phyloP scores from a whole-genome alignment of 2,797 vertebrate species.

The Pygocentrus nattereri region DNA sequence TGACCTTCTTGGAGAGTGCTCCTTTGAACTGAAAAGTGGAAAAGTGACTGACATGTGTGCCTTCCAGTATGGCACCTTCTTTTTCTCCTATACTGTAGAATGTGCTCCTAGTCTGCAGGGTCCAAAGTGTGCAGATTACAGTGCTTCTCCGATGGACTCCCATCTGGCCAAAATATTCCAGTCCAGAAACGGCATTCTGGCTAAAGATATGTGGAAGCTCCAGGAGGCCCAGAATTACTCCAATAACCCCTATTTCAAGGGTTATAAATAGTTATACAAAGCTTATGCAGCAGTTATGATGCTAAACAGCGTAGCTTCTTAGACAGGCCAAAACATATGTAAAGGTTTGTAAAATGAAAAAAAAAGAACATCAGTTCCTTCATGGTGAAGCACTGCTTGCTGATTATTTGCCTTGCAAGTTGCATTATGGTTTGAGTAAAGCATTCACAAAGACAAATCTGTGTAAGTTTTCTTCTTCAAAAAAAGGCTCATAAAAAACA shows the following conservation, averaged over 20 bases:
- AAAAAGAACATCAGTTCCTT: too few relatives aligned
- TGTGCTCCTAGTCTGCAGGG: slow-evolving; percentile 69
- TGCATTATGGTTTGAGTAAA: slow-evolving; percentile 8
- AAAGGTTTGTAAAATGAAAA: too few relatives aligned
- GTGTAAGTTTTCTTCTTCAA: background rate
- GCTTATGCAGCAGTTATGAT: background rate
- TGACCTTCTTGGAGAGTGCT: background rate
- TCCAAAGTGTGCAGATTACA: slow-evolving; percentile 31
- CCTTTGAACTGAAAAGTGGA: slow-evolving; percentile 21
- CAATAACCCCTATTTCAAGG: background rate
- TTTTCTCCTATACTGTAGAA: slow-evolving; percentile 52
- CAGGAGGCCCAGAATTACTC: slow-evolving; percentile 6
- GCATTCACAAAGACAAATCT: slow-evolving; percentile 26
- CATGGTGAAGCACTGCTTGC: too few relatives aligned
- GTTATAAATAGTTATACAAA: background rate
- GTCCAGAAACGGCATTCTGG: slow-evolving; percentile 53
- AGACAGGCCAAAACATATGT: too few relatives aligned
- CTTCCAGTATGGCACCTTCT: slow-evolving; percentile 65
- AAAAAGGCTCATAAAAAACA: too few relatives aligned
- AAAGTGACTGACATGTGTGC: slow-evolving; percentile 36
- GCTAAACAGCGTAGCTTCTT: background rate
- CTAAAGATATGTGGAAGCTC: slow-evolving; percentile 28
- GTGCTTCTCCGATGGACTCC: slow-evolving; percentile 11
- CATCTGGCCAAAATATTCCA: slow-evolving; percentile 38
- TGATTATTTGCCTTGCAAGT: background rate